Evolutionary conservation across 2,113 vertebrate species (phyloP), one percentile per base, ranked within the genome.

Genomic region (Heloderma charlesbogerti): DNA sequence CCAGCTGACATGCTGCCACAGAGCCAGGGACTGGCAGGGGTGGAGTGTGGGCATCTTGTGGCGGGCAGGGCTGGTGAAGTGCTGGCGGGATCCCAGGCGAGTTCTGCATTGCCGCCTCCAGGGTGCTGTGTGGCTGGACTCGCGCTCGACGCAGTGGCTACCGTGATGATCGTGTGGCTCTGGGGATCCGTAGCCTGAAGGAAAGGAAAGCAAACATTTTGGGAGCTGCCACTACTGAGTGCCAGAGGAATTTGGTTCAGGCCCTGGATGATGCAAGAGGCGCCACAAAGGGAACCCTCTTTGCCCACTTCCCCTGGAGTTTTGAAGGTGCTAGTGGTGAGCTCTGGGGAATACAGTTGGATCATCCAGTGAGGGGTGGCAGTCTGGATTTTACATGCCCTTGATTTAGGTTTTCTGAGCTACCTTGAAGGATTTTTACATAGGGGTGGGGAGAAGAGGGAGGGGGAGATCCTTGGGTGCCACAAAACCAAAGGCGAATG

Each of bases 141-240:
- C 40, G 5, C 16, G 5, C 6, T 4, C 6, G 22, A 12, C 6
- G 0, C 1, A 25, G 3, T 12, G 40, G 43, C 22, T 8, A 22
- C 43, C 9, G 40, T 27, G 27, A 4, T 8, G 45, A 10, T 54
- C 51, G 10, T 22, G n/a, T 2, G 4, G 18, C 74, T 75, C n/a
- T 6, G 0, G 18, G 74, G 10, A 74, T 3, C n/a, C 4, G 72
- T 10, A 10, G 72, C 72, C 34, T 74, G 4, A 74, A 2, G 72
- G 13, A 37, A 16, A 37, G 40, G 74, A 29, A 37, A 37, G n/a
- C 34, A 37, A 34, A 12, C 29, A 31, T 71, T 3, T 9, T 1
- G 22, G 6, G 63, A 25, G n/a, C 72, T 74, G 67, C 72, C 15
- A 15, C 72, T 37, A 27, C 13, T 18, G 74, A 54, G 51, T 54